Conservation (phyloP, 2,113 vertebrate species). For the Misgurnus mizolepis region DNA sequence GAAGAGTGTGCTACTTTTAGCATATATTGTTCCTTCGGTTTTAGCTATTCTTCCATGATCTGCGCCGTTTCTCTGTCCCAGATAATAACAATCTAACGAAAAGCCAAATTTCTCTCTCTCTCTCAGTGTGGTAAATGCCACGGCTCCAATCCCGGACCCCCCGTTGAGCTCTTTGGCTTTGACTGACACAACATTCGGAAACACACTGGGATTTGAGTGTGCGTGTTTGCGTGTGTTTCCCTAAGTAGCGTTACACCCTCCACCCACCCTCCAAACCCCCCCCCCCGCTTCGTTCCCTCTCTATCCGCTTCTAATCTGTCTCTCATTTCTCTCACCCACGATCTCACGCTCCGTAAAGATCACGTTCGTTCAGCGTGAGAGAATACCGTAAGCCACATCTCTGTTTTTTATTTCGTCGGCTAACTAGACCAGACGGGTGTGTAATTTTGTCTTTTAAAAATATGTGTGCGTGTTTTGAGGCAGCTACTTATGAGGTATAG, state of each 20-base stretch:
- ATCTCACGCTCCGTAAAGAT: conserved; percentile 32
- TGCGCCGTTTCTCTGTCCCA: conserved; percentile 41
- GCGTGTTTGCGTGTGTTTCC: conserved; percentile 45
- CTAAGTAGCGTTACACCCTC: conserved; percentile 46
- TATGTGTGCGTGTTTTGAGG: not conserved
- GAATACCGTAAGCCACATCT: not conserved
- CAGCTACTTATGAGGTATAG: too few relatives aligned
- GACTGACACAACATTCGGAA: conserved; percentile 53
- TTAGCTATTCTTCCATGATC: not conserved
- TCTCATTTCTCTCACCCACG: conserved; percentile 43
- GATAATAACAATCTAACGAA: conserved; percentile 40
- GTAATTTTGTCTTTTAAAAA: not conserved
- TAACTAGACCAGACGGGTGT: conserved; percentile 15
- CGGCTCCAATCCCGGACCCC: conserved; percentile 43
- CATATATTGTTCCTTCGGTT: not conserved
- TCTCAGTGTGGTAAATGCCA: conserved; percentile 40
- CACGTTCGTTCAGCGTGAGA: conserved; percentile 12
- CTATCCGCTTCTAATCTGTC: conserved; percentile 48
- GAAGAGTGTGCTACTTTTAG: too few relatives aligned
- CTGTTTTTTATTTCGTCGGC: conserved; percentile 3
- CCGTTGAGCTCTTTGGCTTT: conserved; percentile 40
- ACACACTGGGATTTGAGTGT: conserved; percentile 28
- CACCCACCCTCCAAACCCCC: conserved; percentile 47
- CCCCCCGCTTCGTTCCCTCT: conserved; percentile 37
- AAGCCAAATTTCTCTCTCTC: conserved; percentile 18